Percentiles rank a stretch among this genome's conserved stretches.
phyloP scores from a whole-genome alignment of 2,113 vertebrate species.

The Eubucco bourcierii region DNA sequence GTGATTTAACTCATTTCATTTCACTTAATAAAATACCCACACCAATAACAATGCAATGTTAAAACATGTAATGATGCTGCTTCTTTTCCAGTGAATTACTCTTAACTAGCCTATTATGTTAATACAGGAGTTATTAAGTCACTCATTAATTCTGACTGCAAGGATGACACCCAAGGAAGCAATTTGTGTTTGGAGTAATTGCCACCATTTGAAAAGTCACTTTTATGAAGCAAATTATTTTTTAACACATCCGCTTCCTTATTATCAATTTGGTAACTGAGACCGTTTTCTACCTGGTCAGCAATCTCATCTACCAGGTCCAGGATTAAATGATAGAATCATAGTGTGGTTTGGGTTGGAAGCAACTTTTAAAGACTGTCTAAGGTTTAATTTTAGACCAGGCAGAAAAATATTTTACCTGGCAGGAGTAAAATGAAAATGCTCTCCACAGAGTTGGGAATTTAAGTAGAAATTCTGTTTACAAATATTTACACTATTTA shows the following conservation, averaged over 20 bases:
- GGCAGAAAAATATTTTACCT: too few species aligned
- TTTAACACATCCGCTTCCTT: conserved; percentile 16
- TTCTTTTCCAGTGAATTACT: conserved; percentile 48
- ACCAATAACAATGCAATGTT: background rate
- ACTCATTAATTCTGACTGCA: conserved; percentile 54
- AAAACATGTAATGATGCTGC: conserved; percentile 18
- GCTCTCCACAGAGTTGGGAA: too few species aligned
- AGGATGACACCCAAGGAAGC: conserved; percentile 41
- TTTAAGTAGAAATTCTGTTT: too few species aligned
- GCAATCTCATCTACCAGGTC: background rate
- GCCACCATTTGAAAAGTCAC: conserved; percentile 14
- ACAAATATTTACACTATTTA: too few species aligned
- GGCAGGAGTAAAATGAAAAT: too few species aligned
- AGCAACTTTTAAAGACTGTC: too few species aligned
- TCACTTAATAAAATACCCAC: background rate
- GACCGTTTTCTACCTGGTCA: background rate
- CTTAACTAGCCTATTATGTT: conserved; percentile 45
- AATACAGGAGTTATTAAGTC: conserved; percentile 32
- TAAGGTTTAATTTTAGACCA: too few species aligned
- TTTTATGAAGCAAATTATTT: conserved; percentile 20
- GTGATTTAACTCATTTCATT: background rate
- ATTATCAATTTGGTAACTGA: background rate
- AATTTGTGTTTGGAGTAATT: conserved; percentile 42
- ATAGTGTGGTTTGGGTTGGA: too few species aligned
- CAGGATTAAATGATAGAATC: background rate